phyloP scores from a whole-genome alignment of 2,113 vertebrate species.

The Malurus cyaneus region DNA sequence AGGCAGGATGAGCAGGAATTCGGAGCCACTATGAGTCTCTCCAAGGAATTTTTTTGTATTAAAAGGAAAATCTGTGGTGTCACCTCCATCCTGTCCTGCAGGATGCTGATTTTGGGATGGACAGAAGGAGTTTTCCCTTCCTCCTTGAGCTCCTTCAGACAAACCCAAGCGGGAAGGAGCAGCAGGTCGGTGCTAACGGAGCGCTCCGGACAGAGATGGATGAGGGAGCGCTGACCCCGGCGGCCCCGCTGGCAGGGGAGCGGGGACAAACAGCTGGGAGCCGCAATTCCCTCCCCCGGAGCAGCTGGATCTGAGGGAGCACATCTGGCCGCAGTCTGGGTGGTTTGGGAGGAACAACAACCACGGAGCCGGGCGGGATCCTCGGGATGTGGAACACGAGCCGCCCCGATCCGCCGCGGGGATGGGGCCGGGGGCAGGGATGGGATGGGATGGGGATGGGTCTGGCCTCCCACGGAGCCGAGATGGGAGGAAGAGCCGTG shows the following conservation, averaged over 20 bases:
- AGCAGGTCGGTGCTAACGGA: background rate
- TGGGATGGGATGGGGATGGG: background rate
- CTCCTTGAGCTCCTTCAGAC: background rate
- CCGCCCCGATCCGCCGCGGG: rapidly evolving
- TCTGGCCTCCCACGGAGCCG: background rate
- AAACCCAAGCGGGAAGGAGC: background rate
- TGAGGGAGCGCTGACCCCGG: slow-evolving; percentile 26
- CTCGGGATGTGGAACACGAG: background rate
- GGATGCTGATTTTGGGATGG: background rate
- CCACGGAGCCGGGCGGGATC: background rate
- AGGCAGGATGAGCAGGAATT: background rate
- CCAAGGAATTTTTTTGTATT: background rate
- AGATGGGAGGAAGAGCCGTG: background rate
- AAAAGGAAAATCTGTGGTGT: background rate
- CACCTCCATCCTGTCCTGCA: background rate
- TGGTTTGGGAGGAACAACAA: background rate
- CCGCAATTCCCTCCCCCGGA: slow-evolving; percentile 17
- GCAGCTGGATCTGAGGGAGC: slow-evolving; percentile 61
- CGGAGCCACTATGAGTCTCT: rapidly evolving
- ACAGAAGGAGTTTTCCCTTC: background rate
- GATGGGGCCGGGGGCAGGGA: background rate
- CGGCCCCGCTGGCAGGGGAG: slow-evolving; percentile 29
- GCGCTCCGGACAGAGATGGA: slow-evolving; percentile 42
- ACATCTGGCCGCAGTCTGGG: slow-evolving; percentile 45
- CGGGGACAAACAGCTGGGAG: slow-evolving; percentile 52